Base-by-base conservation (phyloP, 2,888 invertebrate genomes). In the Pycnomerus fuliginosus region DNA sequence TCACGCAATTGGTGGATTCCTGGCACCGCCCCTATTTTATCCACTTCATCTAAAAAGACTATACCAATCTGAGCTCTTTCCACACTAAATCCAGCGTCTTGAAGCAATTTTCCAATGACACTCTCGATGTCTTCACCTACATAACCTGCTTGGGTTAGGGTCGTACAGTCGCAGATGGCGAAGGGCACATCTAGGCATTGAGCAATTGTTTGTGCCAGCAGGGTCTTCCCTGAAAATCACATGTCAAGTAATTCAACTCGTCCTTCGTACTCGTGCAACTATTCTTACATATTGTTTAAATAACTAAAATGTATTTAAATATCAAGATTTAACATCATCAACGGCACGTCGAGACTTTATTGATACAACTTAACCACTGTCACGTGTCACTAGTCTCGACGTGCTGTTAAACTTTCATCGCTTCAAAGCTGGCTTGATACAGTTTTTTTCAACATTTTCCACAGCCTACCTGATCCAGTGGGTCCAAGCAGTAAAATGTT, bases 71-170 rank as follows among this genome's bases (percentile, higher is more conserved):
- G 98, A 31, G 99, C 98, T 61, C 91, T 84, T 52, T 99, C 98
- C 55, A 99, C 94, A 63, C 92, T 92, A 71, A 94, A 96, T 70
- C 96, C 94, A 17, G 98, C 97, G 72, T 97, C 96, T 74, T 97
- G 96, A 35, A 92, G 74, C 39, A 98, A 76, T 70, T 98, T 98
- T 16, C 92, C 94, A 65, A 99, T 94, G 36, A 98, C 97, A 66
- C 94, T 94, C 74, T 99, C 98, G 64, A 99, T 97, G 71, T 99
- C 99, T 74, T 99, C 98, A n/a, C 99, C 99, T 3, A 99, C 98
- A 71, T 98, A 98, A 22, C 98, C 94, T 14, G 94, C 95, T 75
- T 95, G 94, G 7, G 95, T 95, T 22, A 95, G 76, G 7, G 94
- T 94, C 14, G 95, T 95, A 74, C 98, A 98, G 77, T 99, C 98